Evolutionary conservation across 2,888 invertebrate species (phyloP).

Genomic region (Drosophila suboccidentalis): DNA sequence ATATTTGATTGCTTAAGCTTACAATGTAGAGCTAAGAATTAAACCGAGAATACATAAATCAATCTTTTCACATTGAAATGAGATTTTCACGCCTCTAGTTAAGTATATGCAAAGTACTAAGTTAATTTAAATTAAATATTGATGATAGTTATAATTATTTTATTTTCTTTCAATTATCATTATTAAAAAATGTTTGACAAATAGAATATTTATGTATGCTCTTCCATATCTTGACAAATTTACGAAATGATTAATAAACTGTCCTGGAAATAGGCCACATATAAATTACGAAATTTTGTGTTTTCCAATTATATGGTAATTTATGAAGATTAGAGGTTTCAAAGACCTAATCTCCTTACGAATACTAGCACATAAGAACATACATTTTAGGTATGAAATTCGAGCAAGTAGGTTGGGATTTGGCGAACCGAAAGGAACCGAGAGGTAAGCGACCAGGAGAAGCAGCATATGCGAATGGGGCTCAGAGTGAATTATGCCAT

Average conservation of each 20-base stretch:
- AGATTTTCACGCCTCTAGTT: background rate
- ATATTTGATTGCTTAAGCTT: slow-evolving; percentile 37
- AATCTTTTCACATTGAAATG: background rate
- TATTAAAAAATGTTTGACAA: no score
- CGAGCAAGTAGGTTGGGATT: slow-evolving; percentile 22
- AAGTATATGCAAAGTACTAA: background rate
- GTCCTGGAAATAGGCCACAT: background rate
- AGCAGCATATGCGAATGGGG: slow-evolving; percentile 51
- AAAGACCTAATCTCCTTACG: background rate
- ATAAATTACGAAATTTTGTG: background rate
- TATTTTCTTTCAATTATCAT: no score
- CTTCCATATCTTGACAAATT: background rate
- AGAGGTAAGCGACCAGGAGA: background rate
- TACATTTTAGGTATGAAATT: slow-evolving; percentile 1
- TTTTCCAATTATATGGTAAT: slow-evolving; percentile 9
- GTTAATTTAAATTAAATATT: background rate
- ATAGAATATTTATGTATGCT: background rate
- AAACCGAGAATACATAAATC: slow-evolving; percentile 53
- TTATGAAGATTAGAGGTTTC: slow-evolving; percentile 8
- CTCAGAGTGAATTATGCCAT: slow-evolving; percentile 73
- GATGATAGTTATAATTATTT: background rate
- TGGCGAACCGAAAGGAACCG: slow-evolving; percentile 1
- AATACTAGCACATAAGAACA: background rate
- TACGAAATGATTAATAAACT: background rate
- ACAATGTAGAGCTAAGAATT: slow-evolving; percentile 25